Conservation (phyloP, 2,113 vertebrate genomes). For the Paralichthys olivaceus region DNA sequence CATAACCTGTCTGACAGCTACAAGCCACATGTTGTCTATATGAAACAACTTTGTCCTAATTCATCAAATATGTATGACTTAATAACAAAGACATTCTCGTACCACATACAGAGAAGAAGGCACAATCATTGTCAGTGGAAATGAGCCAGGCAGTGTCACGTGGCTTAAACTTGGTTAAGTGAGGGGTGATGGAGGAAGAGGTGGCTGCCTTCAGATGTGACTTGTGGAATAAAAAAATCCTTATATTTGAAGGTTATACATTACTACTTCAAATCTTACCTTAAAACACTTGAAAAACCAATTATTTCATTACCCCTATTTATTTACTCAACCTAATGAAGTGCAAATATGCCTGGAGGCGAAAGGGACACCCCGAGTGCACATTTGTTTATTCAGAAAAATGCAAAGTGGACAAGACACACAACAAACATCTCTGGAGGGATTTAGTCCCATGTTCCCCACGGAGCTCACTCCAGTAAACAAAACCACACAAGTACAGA, state of each 20-base stretch:
- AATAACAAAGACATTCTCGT: too few relatives aligned
- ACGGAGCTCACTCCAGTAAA: conserved; percentile 5
- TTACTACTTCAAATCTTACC: conserved; percentile 14
- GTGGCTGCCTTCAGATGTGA: conserved; percentile 40
- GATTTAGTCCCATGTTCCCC: background rate
- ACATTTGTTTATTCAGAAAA: conserved; percentile 18
- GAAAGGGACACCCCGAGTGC: background rate
- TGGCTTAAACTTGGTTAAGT: conserved; percentile 30
- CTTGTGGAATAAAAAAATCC: conserved; percentile 36
- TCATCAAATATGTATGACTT: too few relatives aligned
- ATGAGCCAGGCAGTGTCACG: conserved; percentile 7
- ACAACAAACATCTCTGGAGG: background rate
- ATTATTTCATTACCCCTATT: conserved; percentile 30
- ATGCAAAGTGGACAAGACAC: conserved; percentile 6
- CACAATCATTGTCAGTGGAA: conserved; percentile 21
- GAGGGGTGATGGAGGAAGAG: conserved; percentile 16
- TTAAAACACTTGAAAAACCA: conserved; percentile 11
- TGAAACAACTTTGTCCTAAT: too few relatives aligned
- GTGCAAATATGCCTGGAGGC: background rate
- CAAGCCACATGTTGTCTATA: too few relatives aligned
- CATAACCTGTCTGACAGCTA: too few relatives aligned
- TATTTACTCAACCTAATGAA: conserved; percentile 1
- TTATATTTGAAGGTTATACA: conserved; percentile 6
- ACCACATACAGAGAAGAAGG: too few relatives aligned
- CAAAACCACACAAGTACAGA: background rate